Conservation (phyloP, 1,140 invertebrate species). For the Leptinotarsa undecemlineata region DNA sequence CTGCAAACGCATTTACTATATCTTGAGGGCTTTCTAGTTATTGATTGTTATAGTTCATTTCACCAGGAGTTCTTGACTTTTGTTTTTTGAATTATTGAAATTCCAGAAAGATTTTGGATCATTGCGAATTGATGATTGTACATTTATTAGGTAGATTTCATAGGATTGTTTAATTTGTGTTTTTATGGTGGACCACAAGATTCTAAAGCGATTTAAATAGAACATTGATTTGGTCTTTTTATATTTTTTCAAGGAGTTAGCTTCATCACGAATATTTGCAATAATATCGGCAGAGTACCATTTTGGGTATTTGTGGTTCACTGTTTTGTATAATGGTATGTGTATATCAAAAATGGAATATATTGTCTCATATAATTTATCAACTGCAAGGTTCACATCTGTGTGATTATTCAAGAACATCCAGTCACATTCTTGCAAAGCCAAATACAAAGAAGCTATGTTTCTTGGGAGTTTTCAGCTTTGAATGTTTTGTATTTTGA, state of each 20-base stretch:
- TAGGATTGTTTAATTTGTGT: background rate
- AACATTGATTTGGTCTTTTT: background rate
- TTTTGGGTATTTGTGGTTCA: constrained; percentile 7
- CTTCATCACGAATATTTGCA: background rate
- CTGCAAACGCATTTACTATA: too few species aligned
- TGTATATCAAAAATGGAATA: constrained; percentile 12
- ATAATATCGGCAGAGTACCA: background rate
- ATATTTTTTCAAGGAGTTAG: background rate
- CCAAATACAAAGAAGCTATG: constrained; percentile 13
- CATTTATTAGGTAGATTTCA: background rate
- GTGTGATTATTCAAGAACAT: background rate
- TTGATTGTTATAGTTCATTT: too few species aligned
- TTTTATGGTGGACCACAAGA: background rate
- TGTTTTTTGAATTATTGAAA: too few species aligned
- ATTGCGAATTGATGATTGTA: constrained; percentile 1
- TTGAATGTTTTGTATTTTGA: constrained; percentile 15
- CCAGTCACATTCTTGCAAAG: constrained; percentile 11
- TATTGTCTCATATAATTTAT: constrained; percentile 15
- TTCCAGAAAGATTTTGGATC: background rate
- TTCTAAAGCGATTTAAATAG: background rate
- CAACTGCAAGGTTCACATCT: background rate
- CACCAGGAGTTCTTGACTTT: too few species aligned
- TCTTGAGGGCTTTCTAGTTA: too few species aligned
- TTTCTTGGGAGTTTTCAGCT: background rate
- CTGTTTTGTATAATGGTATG: constrained; percentile 15